Evolutionary conservation across 1,140 invertebrate genomes (phyloP), one percentile per base, ranked within the genome.

Genomic region (Camponotus pennsylvanicus): DNA sequence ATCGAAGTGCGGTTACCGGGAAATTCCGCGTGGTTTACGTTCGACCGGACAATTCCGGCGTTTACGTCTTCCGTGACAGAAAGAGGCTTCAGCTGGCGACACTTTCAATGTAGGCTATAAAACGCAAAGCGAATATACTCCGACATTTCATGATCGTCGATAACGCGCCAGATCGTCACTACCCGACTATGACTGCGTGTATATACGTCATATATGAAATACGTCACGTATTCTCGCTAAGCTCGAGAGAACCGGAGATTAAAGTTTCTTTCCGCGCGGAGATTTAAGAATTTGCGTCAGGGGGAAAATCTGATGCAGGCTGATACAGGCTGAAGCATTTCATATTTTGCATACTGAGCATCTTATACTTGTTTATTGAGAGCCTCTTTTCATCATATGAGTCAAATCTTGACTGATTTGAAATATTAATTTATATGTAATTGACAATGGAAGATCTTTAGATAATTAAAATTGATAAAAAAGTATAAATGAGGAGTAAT

Each of bases 21-120:
- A 80, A 80, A 70, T 70, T 57, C 6, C 21, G 8, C 34, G 18
- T 21, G 63, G 45, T 79, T 79, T 79, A 66, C 42, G 64, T 67
- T 32, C 32, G 4, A 9, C 5, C 27, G 76, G 61, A 66, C 66
- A 49, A 52, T 63, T 27, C 21, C 18, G 21, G 21, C 34, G 34
- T 6, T 59, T 61, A 61, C 18, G 7, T 67, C 13, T 32, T 66
- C 42, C 15, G 27, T 5, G 37, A n/a, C 21, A 21, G 49, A 67
- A 69, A 70, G n/a, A 69, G 21, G n/a, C 57, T 70, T 57, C 37
- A 27, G 15, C 2, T 64, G 3, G 34, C 34, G 64, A 52, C 18
- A 21, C 49, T 42, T 9, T 80, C 34, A 55, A 55, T 45, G 37
- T 70, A 80, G 21, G 45, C 45, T 21, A 21, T 70, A 70, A 80